Evolutionary conservation across 2,113 vertebrate genomes (phyloP).

Genomic region (Axis porcinus): DNA sequence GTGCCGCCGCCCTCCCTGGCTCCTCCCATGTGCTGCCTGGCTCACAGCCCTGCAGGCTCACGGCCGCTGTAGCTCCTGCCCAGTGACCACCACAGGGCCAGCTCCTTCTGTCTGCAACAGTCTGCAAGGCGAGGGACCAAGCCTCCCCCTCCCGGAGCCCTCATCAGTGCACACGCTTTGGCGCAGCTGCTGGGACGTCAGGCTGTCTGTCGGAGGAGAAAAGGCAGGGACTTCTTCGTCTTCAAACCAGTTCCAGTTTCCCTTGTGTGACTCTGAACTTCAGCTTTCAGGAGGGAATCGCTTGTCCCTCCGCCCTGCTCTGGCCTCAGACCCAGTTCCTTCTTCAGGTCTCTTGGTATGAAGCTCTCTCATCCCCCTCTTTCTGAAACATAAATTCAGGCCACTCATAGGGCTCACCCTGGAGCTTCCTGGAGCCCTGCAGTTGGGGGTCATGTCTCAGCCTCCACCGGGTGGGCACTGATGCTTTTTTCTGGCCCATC

Average conservation of each 20-base stretch:
- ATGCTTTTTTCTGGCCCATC: fast-evolving
- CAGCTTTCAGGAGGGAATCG: fast-evolving
- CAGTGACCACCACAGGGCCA: not conserved
- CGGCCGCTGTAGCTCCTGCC: not conserved
- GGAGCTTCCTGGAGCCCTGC: not conserved
- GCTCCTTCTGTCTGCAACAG: not conserved
- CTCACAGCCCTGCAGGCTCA: not conserved
- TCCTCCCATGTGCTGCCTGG: fast-evolving
- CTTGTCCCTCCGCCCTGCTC: not conserved
- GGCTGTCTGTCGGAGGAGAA: fast-evolving
- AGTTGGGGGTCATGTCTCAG: fast-evolving
- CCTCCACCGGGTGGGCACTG: fast-evolving
- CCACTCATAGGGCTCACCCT: not conserved
- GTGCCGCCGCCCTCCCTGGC: fast-evolving
- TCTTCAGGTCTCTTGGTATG: not conserved
- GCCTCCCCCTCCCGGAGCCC: not conserved
- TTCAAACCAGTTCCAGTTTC: fast-evolving
- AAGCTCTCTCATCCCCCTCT: not conserved
- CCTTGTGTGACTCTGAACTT: not conserved
- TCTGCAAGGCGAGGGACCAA: not conserved
- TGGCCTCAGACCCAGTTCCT: not conserved
- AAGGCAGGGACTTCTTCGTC: fast-evolving
- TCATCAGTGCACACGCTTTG: not conserved
- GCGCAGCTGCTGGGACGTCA: fast-evolving
- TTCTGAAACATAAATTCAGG: not conserved